These are phyloP conservation scores for Cantharis rufa DNA, from an alignment of 2,888 invertebrate genomes.

Conservation along the genomic window DNA sequence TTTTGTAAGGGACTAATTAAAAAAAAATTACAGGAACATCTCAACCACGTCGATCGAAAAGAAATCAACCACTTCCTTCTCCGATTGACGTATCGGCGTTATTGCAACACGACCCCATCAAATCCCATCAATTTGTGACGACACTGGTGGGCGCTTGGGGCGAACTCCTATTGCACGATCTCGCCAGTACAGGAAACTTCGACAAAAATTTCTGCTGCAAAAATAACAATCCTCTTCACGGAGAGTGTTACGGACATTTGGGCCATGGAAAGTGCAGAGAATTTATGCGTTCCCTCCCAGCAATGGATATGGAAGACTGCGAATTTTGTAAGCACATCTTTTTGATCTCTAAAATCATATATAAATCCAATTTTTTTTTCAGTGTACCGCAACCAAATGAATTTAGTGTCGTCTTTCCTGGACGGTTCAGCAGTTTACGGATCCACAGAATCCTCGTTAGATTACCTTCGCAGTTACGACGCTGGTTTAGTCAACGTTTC, in stretches of 20 bases:
- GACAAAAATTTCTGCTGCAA: constrained; percentile 58
- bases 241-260: constrained; percentile 61
- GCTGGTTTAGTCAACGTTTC: constrained; percentile 71
- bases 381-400: constrained; percentile 83
- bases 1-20: neutral
- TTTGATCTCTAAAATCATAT: neutral
- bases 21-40: constrained; percentile 52
- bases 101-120: constrained; percentile 61
- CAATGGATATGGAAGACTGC: constrained; percentile 65
- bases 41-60: constrained; percentile 58
- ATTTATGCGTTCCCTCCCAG: constrained; percentile 73
- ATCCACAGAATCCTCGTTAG: constrained; percentile 70
- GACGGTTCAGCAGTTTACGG: constrained; percentile 86
- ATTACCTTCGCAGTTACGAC: constrained; percentile 70
- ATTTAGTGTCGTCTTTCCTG: constrained; percentile 79
- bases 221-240: constrained; percentile 52
- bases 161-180: constrained; percentile 73
- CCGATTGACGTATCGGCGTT: constrained; percentile 64
- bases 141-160: constrained; percentile 82
- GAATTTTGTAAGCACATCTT: constrained; percentile 60
- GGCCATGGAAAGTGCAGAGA: constrained; percentile 61
- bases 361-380: constrained; percentile 30
- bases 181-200: constrained; percentile 69
- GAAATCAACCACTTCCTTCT: constrained; percentile 65
- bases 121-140: constrained; percentile 74